Evolutionary conservation across 2,113 vertebrate species (phyloP).

Genomic region (Paradoxurus hermaphroditus): DNA sequence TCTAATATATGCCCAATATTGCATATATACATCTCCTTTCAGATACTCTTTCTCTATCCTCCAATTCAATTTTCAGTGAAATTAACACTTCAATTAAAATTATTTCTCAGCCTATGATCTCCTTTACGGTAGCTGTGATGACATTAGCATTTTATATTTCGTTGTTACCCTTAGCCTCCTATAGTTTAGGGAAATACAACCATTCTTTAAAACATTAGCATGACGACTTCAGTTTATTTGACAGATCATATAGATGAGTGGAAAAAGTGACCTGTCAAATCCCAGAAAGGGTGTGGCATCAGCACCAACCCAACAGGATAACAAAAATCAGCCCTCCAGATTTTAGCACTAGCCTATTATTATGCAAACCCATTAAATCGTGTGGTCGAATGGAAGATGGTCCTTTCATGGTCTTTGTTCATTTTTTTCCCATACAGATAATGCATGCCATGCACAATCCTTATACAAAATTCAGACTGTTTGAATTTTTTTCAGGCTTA

Average conservation of each 20-base stretch:
- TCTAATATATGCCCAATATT: not conserved
- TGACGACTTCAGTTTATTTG: not conserved
- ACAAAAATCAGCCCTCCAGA: not conserved
- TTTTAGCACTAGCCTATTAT: not conserved
- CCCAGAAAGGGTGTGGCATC: not conserved
- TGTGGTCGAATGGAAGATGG: not conserved
- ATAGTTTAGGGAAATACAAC: not conserved
- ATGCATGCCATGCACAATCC: not conserved
- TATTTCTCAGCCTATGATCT: not conserved
- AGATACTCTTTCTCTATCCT: conserved; percentile 24
- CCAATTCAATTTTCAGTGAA: conserved; percentile 30
- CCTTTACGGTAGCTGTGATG: not conserved
- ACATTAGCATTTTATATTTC: not conserved
- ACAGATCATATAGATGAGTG: not conserved
- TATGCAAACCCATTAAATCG: not conserved
- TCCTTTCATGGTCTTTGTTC: not conserved
- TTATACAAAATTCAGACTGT: conserved; percentile 42
- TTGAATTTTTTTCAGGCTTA: conserved; percentile 12
- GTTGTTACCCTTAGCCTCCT: not conserved
- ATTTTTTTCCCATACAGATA: not conserved
- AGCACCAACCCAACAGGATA: not conserved
- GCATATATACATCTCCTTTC: not conserved
- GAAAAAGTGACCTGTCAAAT: not conserved
- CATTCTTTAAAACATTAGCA: conserved; percentile 16
- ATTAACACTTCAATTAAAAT: conserved; percentile 13